Evolutionary conservation across 2,888 invertebrate species (phyloP), one percentile per base, ranked within the genome.

Genomic region (Emmelina monodactyla): DNA sequence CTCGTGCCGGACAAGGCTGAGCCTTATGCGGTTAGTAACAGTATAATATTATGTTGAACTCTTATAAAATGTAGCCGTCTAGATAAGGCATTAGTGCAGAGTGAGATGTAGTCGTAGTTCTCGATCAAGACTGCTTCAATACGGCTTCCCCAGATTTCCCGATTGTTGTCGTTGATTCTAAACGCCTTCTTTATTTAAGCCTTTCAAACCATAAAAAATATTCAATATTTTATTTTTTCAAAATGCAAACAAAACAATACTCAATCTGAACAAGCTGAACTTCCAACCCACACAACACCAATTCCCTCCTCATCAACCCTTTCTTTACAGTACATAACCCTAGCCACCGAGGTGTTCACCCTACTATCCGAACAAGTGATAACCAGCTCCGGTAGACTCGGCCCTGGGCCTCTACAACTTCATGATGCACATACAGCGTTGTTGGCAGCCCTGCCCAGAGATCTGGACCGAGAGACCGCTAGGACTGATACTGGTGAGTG

Each of bases 401-500:
- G 65, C 45, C 65, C 53, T 41, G 83, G 49, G 12, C 82, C 87
- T 9, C 69, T 84, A 39, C 88, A 88, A 22, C 71, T 93, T 16
- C 88, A 90, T 37, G 94, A 95, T 52, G 91, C 94, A 32, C 95
- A 96, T 66, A 92, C 94, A 83, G 86, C 91, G 7, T 85, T 93
- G 46, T 81, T 97, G 38, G 92, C 95, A 0, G 91, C 92, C 5
- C 88, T 97, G 31, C 88, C 97, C 33, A 87, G 91, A 51, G 96
- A 97, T 63, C 82, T 97, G 35, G 97, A 97, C 68, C 83, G 90
- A 34, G 96, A 97, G 76, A 91, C 92, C 1, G 88, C 92, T 4
- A 82, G 91, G 35, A 89, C 91, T 3, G 94, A 93, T 55, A 86
- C 86, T 3, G 81, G 81, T 80, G 49, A 15, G 40, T 31, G 14